Base-by-base conservation (phyloP, 2,797 vertebrate species). In the Halcyon smyrnensis region DNA sequence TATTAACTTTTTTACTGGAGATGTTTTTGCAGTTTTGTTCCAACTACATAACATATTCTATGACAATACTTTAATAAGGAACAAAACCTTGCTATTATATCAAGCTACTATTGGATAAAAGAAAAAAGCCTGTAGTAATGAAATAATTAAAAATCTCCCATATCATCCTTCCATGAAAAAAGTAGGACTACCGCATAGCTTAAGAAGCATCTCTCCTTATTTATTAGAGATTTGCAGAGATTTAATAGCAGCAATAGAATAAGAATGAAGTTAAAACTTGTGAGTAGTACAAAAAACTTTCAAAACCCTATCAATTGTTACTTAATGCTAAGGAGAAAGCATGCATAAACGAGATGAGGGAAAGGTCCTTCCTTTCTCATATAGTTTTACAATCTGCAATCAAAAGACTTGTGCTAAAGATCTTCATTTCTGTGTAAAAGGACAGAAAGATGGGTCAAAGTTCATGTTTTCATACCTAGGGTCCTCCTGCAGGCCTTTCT, bases 141-240 rank as follows among this genome's bases (percentile, higher is more conserved):
- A 93, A 96, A 92, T 64, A 90, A 91, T 78, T 69, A 18, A 11
- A 79, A 93, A 69, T 2, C 0, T 1, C 11, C 4, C 19, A 3
- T 32, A 83, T 45, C 14, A 57, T 51, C 39, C 30, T 81, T 87
- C 51, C 74, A 62, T 92, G 56, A 56, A 83, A 91, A 84, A 85
- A 28, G 43, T 28, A 78, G n/a, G 20, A 28, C 28, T 69, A 25
- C 11, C 7, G 1, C 7, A 78, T 12, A 53, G n/a, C 51, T 89
- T 88, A 84, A 89, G 43, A 79, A 75, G 10, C 5, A 62, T 69
- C 23, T 86, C 67, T 93, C 15, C 54, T 89, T 92, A 43, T 57
- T 90, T 89, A 53, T 11, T 48, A 90, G 71, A 89, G 71, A 88
- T 93, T 93, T 97, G 37, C 25, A 75, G 81, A 77, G 65, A 71